Percentiles rank a stretch among this genome's conserved stretches.
phyloP scores from a whole-genome alignment of 2,113 vertebrate genomes.

The Ptyas mucosa region DNA sequence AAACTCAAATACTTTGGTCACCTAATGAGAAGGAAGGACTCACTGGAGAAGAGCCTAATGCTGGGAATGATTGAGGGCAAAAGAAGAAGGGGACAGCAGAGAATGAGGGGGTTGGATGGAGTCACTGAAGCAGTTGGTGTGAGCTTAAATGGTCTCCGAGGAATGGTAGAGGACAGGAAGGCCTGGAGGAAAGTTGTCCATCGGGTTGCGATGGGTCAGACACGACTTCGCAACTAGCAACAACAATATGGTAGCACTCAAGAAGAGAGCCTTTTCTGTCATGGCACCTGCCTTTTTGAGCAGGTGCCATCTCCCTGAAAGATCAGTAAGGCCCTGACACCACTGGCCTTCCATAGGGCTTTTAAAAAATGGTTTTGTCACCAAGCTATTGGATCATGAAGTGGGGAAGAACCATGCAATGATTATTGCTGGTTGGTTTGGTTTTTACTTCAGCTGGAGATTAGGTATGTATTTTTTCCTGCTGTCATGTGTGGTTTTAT shows the following conservation, averaged over 20 bases:
- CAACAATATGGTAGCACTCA: neutral
- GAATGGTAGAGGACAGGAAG: no score
- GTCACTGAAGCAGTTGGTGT: no score
- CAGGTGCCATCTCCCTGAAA: neutral
- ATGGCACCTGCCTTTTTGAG: neutral
- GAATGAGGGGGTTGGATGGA: no score
- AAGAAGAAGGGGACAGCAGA: no score
- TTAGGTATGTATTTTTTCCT: neutral
- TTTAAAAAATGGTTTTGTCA: neutral
- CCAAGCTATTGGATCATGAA: neutral
- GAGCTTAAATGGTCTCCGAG: no score
- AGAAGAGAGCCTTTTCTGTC: neutral
- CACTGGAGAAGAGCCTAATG: no score
- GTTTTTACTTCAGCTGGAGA: neutral
- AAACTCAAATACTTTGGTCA: no score
- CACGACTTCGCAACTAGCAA: no score
- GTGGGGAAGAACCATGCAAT: neutral
- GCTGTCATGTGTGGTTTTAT: neutral
- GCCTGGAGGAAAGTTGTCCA: no score
- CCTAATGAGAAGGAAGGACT: no score
- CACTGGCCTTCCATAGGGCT: neutral
- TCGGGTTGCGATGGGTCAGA: no score
- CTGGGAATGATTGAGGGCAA: no score
- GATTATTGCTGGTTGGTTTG: neutral
- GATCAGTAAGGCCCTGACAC: neutral